Base-by-base conservation (phyloP, 2,113 vertebrate genomes). In the Fulica atra region DNA sequence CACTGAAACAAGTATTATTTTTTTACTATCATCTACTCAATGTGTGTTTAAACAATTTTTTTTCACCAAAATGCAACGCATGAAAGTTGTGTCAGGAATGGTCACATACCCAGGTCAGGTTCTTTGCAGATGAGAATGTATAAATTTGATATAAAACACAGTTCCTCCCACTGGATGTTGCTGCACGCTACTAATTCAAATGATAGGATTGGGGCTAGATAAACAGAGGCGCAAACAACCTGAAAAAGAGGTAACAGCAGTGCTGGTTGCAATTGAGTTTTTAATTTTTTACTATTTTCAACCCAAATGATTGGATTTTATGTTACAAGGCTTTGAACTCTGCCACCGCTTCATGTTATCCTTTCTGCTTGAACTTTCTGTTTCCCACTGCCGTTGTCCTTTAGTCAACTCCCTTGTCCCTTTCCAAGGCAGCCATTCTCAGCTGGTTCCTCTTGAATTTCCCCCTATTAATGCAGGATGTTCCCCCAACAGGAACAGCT, bases 351-450 rank as follows among this genome's bases (percentile, higher is more conserved):
- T 80, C 57, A 25, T 17, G 29, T 14, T 66, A 15, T 54, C 17
- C 28, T 64, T 77, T 82, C 40, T 63, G n/a, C 46, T 36, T 50
- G 31, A 81, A 3, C 25, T 65, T 82, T 4, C 0, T 8, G 1
- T 40, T 82, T 80, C 12, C 46, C 38, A 10, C 25, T 12, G 48
- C 20, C 29, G 8, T 86, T 0, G 0, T 29, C 25, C 36, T 35
- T 28, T 4, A 1, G 11, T 53, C 19, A 17, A 28, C 35, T 81
- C 24, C 40, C 44, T 61, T 44, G 11, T 63, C 31, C 12, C 14
- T 81, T 83, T 50, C 18, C 19, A 53, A 17, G 36, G 31, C 23
- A 56, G 19, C 26, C 31, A 15, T 15, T 7, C 3, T 44, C 13
- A 2, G 1, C 38, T 25, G 15, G 4, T 16, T 88, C 13, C 35